A percentile compares a stretch with the other conserved stretches of the same genome.
Evolutionary conservation across 1,140 invertebrate genomes (phyloP).

Genomic region (Diuraphis noxia): DNA sequence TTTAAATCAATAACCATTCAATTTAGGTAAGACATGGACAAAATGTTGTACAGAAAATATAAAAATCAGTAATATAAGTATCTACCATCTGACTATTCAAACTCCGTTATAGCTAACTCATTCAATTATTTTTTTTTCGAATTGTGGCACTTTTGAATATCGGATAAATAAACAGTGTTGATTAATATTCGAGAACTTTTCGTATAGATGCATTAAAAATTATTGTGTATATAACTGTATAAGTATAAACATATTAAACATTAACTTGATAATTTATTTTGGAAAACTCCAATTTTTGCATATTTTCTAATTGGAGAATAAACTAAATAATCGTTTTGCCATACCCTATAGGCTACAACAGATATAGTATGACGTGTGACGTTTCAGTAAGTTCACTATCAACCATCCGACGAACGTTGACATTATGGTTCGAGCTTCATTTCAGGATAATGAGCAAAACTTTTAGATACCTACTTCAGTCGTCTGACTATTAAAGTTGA

Average conservation of each 20-base stretch:
- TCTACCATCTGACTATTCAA: too few relatives aligned
- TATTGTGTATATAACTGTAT: not conserved
- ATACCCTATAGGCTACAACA: not conserved
- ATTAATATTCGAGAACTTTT: not conserved
- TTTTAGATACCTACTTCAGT: not conserved
- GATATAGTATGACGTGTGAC: not conserved
- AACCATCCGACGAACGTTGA: not conserved
- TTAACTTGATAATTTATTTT: not conserved
- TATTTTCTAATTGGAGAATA: not conserved
- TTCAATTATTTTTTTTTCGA: not conserved
- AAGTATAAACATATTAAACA: not conserved
- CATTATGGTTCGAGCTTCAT: not conserved
- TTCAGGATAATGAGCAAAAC: slow-evolving; percentile 14
- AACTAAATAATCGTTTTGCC: not conserved
- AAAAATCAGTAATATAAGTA: not conserved
- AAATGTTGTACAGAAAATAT: not conserved
- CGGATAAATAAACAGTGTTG: not conserved
- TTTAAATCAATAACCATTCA: not conserved
- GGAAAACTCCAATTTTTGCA: not conserved
- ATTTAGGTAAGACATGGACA: not conserved
- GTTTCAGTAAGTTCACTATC: not conserved
- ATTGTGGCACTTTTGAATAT: not conserved
- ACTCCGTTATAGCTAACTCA: not conserved
- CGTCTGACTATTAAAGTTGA: not conserved
- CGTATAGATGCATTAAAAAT: not conserved